Base-by-base conservation (phyloP, 37 sponge, comb jelly and placozoan genomes). In the Haliclona indistincta region DNA sequence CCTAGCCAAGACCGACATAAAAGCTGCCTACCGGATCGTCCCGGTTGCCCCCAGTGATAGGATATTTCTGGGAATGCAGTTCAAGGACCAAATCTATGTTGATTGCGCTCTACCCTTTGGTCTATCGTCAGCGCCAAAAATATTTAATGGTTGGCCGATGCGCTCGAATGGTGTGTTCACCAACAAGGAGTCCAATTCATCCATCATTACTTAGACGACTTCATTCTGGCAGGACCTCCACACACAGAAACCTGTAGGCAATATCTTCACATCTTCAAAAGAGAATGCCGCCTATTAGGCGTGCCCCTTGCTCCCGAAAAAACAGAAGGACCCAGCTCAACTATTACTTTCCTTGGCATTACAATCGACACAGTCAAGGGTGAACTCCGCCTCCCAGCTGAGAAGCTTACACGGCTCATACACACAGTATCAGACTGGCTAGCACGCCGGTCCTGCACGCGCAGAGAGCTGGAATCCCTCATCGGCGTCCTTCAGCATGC, bases 271-370 rank as follows among this genome's bases (percentile, higher is more conserved):
- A 72, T 13, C 22, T 36, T 74, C 4, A 23, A 39, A 8, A 1
- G 11, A 19, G 38, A 45, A 17, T 85, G 86, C 64, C 13, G 34
- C 6, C 43, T 41, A 20, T 58, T 86, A 42, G 76, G 76, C 3
- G 68, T 80, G 26, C 86, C 86, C 3, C 39, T 78, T 20, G 86
- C 86, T 19, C 0, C 35, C n/a, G 69, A 86, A 13, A 86, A 86
- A 40, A 38, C n/a, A 43, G 79, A 68, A 20, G 79, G 86, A 3
- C 86, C 86, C 19, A 65, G 68, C 36, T 4, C 74, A 38, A 8
- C 11, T 20, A 8, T 84, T 4, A 53, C 70, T 10, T 66, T 84
- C 38, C 41, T 80, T 4, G 81, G 75, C n/a, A n/a, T n/a, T n/a
- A n/a, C n/a, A n/a, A n/a, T n/a, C n/a, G n/a, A n/a, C n/a, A n/a